Evolutionary conservation across 2,113 vertebrate species (phyloP).

Genomic region (Alosa alosa): DNA sequence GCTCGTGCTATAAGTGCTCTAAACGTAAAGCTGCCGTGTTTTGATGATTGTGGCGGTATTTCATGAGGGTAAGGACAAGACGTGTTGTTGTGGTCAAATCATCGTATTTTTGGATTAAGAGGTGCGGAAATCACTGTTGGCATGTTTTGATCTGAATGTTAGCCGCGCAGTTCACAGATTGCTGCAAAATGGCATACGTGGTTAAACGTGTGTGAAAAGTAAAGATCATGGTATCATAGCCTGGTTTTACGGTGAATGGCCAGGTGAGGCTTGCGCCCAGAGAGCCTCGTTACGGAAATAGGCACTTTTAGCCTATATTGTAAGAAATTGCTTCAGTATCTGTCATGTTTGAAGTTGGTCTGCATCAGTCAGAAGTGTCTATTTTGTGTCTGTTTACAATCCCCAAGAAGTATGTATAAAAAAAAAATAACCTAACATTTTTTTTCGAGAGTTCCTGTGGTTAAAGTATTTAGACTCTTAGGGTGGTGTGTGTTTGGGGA

Average conservation of each 20-base stretch:
- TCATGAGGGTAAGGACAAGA: not conserved
- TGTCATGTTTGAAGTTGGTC: not conserved
- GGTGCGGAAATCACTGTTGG: not conserved
- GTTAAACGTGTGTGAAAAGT: not conserved
- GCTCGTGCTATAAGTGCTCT: slow-evolving; percentile 9
- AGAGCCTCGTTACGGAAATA: not conserved
- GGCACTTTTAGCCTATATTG: not conserved
- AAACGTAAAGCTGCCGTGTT: not conserved
- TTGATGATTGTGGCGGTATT: slow-evolving; percentile 2
- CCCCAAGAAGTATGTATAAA: not conserved
- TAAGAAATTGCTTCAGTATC: not conserved
- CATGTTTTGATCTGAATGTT: not conserved
- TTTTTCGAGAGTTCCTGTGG: slow-evolving; percentile 9
- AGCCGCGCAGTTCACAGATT: not conserved
- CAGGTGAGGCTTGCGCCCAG: not conserved
- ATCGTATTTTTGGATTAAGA: not conserved
- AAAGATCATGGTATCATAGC: not conserved
- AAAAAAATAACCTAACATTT: not conserved
- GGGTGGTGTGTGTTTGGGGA: slow-evolving; percentile 42
- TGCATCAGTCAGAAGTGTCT: not conserved
- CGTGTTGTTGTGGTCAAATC: not conserved
- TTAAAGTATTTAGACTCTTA: slow-evolving; percentile 39
- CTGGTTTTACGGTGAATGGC: not conserved
- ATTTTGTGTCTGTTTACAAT: not conserved
- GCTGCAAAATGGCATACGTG: not conserved